Evolutionary conservation across 1,140 invertebrate species (phyloP), one percentile per base, ranked within the genome.

Genomic region (Antheraea mylitta): DNA sequence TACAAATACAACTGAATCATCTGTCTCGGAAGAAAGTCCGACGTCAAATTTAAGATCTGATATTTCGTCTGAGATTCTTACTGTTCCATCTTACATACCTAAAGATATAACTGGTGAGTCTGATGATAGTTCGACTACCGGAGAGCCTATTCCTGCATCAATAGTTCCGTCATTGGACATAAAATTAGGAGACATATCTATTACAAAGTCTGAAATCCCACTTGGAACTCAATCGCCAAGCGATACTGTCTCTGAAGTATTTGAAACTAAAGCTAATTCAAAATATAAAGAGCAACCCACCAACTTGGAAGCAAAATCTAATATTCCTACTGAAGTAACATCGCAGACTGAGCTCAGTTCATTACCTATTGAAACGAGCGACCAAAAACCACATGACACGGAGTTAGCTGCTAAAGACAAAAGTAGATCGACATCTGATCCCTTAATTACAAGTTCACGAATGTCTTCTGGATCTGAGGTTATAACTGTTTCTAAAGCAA

Each of bases 351-450:
- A 90, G 76, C 76, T 90, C 11, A 91, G 89, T 67, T 91, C 88
- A 38, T 75, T 91, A 61, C 83, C 87, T 0, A 82, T 91, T 62
- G 89, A 90, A 77, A 90, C 87, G 0, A 91, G 89, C 73, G 87
- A 91, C 59, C 89, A 89, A 76, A 91, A 91, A 68, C 89, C 89
- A n/a, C 85, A 85, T 63, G 83, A 86, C 48, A 70, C 79, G 45
- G 85, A 89, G 22, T 84, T 74, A 64, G 71, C 78, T n/a, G 71
- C 68, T 18, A 83, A 82, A 69, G 80, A 89, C 22, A 86, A 80
- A 71, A 66, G 64, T 18, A 58, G 67, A 9, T 85, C 82, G 3
- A 86, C 82, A 8, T 59, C 64, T 10, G 71, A 80, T 63, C 71
- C 78, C 0, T 42, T 75, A 9, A 22, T 72, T 7, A 64, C 66